These are phyloP conservation scores for Lasiurus borealis DNA, from an alignment of 2,113 vertebrate genomes.

Conservation along the genomic window DNA sequence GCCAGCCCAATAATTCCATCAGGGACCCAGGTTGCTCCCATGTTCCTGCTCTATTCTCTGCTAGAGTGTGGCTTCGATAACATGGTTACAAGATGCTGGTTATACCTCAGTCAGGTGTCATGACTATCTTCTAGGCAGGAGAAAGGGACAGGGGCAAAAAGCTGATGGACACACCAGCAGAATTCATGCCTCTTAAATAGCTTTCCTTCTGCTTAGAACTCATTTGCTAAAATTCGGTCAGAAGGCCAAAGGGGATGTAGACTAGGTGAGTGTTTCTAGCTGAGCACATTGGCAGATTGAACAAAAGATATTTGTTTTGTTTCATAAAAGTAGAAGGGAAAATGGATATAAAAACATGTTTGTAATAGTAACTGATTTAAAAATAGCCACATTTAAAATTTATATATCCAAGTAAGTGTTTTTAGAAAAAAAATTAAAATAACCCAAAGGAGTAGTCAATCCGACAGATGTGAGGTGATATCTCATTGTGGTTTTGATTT, in stretches of 20 bases:
- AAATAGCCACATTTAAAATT: constrained; percentile 18
- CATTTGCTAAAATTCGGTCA: not conserved
- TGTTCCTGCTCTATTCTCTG: not conserved
- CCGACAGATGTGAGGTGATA: not conserved
- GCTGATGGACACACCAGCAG: not conserved
- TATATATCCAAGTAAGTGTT: not conserved
- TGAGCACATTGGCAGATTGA: not conserved
- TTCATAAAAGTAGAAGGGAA: constrained; percentile 19
- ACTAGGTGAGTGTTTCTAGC: not conserved
- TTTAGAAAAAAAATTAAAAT: not conserved
- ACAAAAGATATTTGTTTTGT: not conserved
- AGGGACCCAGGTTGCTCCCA: not conserved
- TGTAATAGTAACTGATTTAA: not conserved
- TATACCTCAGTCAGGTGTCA: not conserved
- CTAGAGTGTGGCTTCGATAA: not conserved
- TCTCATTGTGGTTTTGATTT: not conserved
- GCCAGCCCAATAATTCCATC: not conserved
- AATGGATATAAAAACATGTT: not conserved
- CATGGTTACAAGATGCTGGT: not conserved
- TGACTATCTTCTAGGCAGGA: not conserved
- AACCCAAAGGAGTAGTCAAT: not conserved
- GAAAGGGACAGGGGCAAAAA: not conserved
- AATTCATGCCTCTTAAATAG: not conserved
- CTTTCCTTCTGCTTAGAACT: not conserved
- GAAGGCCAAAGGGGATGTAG: not conserved